Evolutionary conservation across 2,797 vertebrate species (phyloP), one percentile per base, ranked within the genome.

Genomic region (Carapus acus): DNA sequence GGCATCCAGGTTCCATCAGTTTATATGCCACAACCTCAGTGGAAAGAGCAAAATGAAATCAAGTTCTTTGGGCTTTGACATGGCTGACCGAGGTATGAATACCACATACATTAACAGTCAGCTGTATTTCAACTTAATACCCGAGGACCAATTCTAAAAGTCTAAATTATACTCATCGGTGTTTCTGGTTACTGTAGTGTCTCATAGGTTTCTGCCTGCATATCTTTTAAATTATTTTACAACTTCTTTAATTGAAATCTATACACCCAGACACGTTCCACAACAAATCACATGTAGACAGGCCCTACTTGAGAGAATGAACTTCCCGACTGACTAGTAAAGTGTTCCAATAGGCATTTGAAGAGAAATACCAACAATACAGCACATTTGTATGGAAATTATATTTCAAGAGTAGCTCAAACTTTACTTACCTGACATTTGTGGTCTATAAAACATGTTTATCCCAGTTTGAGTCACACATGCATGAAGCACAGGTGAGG

Each of bases 351-450:
- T 83, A 86, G 85, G 83, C 86, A 85, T 86, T 82, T 87, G 78
- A 84, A 88, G 82, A 86, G 77, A 88, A 87, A 87, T 84, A 89
- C 79, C 81, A 84, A 88, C 86, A 65, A 83, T 86, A 88, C 87
- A 80, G 84, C 86, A 88, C 85, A 82, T 87, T 80, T 86, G 78
- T 83, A 88, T 88, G 81, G 84, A 89, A 87, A 87, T 86, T 75
- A 85, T 74, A 83, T 86, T 71, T 86, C 69, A 78, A 77, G 80
- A 85, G 82, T 79, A 86, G 79, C 80, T 87, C 80, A 83, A 83
- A 83, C 79, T 86, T 85, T 79, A 90, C 87, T 89, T 89, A 90
- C 89, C 87, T 88, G 85, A 88, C 84, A 83, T 84, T 87, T 88
- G 85, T 88, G 80, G 84, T 85, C 83, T 88, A 88, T 86, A 89